A percentile compares a stretch with the other conserved stretches of the same genome.
phyloP scores from a whole-genome alignment of 2,113 vertebrate species.

The Phainopepla nitens region DNA sequence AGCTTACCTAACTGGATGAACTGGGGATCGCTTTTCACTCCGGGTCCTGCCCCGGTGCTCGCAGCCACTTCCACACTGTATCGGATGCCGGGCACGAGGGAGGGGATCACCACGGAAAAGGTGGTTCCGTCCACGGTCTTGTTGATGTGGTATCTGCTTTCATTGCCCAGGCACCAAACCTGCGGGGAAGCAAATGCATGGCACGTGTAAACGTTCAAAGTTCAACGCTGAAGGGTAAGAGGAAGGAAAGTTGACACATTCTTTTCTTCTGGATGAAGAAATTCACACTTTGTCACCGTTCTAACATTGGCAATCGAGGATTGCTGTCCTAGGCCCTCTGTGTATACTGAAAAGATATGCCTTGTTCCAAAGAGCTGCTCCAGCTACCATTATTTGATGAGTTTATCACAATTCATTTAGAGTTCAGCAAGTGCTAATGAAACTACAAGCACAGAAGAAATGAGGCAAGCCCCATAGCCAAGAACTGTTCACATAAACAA shows the following conservation, averaged over 20 bases:
- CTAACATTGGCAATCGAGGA: not conserved
- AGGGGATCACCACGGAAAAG: conserved; percentile 87
- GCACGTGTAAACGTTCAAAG: not conserved
- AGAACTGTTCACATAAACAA: not conserved
- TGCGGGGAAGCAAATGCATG: conserved; percentile 28
- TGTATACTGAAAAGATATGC: not conserved
- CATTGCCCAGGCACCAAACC: conserved; percentile 98
- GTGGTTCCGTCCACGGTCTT: conserved; percentile 89
- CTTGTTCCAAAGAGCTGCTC: not conserved
- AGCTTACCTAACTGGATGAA: conserved; percentile 91
- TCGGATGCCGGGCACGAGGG: conserved; percentile 86
- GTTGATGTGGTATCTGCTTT: conserved; percentile 94
- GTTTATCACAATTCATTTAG: not conserved
- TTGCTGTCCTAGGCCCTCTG: not conserved
- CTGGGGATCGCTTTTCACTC: conserved; percentile 89
- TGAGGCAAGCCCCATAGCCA: not conserved
- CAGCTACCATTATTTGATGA: not conserved
- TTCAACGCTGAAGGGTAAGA: not conserved
- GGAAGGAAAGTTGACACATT: not conserved
- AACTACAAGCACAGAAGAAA: not conserved
- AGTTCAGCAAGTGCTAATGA: not conserved
- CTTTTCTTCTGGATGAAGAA: not conserved
- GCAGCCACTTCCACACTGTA: conserved; percentile 95
- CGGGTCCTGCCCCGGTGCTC: conserved; percentile 87
- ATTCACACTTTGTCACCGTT: not conserved